These are phyloP conservation scores for Donacobius atricapilla DNA, from an alignment of 2,113 vertebrate species.

Conservation along the genomic window DNA sequence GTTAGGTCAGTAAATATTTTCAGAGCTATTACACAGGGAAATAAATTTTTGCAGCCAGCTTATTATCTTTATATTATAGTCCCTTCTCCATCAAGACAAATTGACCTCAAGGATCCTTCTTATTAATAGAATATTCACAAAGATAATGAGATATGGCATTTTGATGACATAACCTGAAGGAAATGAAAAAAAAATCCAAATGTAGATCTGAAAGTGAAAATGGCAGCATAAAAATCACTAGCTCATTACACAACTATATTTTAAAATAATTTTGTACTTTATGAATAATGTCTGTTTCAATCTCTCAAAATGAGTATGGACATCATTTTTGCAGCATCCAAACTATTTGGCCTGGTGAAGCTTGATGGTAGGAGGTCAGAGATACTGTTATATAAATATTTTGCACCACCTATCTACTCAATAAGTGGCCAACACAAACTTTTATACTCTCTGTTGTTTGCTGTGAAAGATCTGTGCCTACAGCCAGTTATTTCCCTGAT, in stretches of 20 bases:
- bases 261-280: background rate
- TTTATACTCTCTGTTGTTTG: background rate
- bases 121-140: background rate
- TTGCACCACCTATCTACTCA: background rate
- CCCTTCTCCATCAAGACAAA: background rate
- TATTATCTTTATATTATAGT: background rate
- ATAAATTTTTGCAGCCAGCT: background rate
- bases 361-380: background rate
- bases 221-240: background rate
- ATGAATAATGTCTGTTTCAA: background rate
- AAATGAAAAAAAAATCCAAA: background rate
- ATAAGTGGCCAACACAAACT: background rate
- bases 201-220: background rate
- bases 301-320: background rate
- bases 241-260: background rate
- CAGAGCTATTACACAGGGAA: background rate
- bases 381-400: background rate
- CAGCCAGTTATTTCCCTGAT: background rate
- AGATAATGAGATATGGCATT: background rate
- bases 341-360: background rate
- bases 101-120: background rate
- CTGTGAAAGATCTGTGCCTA: background rate
- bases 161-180: background rate
- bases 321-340: background rate
- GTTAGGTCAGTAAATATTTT: background rate